Conservation (phyloP, 1,140 invertebrate species). For the Macrosteles quadrilineatus region DNA sequence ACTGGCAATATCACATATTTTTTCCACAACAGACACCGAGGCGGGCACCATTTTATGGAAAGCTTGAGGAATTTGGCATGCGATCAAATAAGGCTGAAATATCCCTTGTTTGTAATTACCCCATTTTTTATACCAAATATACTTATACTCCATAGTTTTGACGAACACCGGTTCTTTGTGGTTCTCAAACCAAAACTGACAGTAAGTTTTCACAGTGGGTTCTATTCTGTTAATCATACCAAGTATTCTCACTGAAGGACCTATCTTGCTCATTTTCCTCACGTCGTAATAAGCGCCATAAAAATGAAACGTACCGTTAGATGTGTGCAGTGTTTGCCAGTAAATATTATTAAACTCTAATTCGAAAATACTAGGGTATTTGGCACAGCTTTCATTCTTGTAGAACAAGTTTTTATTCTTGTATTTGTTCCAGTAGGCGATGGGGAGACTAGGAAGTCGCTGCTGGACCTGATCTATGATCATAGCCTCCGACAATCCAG, state of each 20-base stretch:
- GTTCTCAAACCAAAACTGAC: conserved; percentile 89
- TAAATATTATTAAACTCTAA: conserved; percentile 91
- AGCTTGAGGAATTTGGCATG: conserved; percentile 78
- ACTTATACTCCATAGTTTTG: conserved; percentile 85
- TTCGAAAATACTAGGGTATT: conserved; percentile 83
- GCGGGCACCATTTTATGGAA: conserved; percentile 74
- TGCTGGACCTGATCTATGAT: conserved; percentile 74
- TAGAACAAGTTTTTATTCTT: conserved; percentile 70
- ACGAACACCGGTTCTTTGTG: conserved; percentile 77
- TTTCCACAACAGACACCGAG: conserved; percentile 84
- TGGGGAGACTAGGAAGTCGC: conserved; percentile 74
- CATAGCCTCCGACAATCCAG: conserved; percentile 70
- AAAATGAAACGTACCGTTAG: conserved; percentile 81
- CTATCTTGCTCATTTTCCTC: conserved; percentile 70
- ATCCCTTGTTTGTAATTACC: conserved; percentile 91
- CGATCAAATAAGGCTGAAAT: conserved; percentile 87
- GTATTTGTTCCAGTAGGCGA: conserved; percentile 79
- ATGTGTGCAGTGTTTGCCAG: conserved; percentile 80
- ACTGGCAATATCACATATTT: conserved; percentile 78
- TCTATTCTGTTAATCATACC: conserved; percentile 89
- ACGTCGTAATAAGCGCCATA: conserved; percentile 89
- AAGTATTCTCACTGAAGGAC: conserved; percentile 80
- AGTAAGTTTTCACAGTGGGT: conserved; percentile 78
- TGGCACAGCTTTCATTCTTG: conserved; percentile 73
- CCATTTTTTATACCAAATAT: conserved; percentile 94